Evolutionary conservation across 2,888 invertebrate species (phyloP).

Genomic region (Pseudoips prasinana): DNA sequence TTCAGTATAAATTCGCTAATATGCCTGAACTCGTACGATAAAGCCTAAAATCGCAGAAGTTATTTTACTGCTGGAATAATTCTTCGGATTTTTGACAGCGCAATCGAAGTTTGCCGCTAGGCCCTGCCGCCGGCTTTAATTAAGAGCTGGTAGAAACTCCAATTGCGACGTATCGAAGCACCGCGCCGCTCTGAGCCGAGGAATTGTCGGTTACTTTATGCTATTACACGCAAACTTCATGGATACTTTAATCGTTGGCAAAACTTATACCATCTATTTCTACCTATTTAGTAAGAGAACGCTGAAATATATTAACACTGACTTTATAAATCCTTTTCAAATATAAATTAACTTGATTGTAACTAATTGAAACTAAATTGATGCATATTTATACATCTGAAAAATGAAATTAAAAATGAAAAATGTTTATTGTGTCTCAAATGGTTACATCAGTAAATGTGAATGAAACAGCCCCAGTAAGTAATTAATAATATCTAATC

Average conservation of each 20-base stretch:
- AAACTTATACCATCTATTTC: conserved; percentile 18
- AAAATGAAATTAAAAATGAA: too few relatives aligned
- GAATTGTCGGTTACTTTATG: conserved; percentile 45
- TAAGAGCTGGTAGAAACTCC: conserved; percentile 66
- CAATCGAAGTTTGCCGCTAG: conserved; percentile 80
- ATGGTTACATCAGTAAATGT: too few relatives aligned
- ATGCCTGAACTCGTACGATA: conserved; percentile 77
- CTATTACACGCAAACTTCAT: conserved; percentile 46
- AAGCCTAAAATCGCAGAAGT: conserved; percentile 78
- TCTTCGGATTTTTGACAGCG: conserved; percentile 82
- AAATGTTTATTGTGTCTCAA: too few relatives aligned
- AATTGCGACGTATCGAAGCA: conserved; percentile 58
- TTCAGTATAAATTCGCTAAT: conserved; percentile 75
- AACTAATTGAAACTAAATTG: too few relatives aligned
- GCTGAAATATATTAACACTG: too few relatives aligned
- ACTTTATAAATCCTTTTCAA: too few relatives aligned
- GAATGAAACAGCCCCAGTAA: too few relatives aligned
- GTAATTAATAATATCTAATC: too few relatives aligned
- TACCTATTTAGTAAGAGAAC: too few relatives aligned
- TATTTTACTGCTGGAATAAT: conserved; percentile 77
- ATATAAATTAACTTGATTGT: too few relatives aligned
- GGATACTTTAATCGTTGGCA: conserved; percentile 41
- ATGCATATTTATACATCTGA: too few relatives aligned
- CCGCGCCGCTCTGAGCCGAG: conserved; percentile 37
- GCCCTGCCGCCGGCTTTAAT: conserved; percentile 69